Conservation (phyloP, 2,113 vertebrate species). For the Alethe diademata region DNA sequence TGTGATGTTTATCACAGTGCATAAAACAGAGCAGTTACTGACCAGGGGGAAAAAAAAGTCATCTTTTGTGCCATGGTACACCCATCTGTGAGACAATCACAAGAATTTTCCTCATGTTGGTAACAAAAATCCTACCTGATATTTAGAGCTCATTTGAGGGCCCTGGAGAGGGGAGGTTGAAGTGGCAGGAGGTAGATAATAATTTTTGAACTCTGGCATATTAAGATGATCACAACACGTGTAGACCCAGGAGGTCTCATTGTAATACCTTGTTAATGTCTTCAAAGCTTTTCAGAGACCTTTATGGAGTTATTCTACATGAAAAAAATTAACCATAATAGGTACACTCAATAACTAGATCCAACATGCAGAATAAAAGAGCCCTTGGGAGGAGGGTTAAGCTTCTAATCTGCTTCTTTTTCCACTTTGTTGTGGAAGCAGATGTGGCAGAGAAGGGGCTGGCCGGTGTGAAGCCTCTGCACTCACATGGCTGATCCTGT, state of each 20-base stretch:
- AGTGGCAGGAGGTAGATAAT: background rate
- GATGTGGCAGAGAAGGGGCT: background rate
- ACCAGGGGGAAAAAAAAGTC: background rate
- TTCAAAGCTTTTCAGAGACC: background rate
- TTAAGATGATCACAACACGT: background rate
- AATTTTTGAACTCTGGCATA: background rate
- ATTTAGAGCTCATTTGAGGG: background rate
- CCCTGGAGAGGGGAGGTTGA: background rate
- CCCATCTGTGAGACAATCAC: background rate
- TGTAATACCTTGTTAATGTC: background rate
- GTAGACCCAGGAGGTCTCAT: background rate
- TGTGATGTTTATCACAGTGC: background rate
- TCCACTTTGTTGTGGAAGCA: background rate
- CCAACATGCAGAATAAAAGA: background rate
- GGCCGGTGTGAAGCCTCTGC: fast-evolving
- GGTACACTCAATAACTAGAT: background rate
- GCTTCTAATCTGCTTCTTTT: background rate
- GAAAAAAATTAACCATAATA: background rate
- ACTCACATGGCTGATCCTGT: background rate
- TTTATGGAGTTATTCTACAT: background rate
- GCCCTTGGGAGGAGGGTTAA: background rate
- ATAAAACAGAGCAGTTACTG: background rate
- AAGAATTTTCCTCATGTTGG: background rate
- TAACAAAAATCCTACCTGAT: background rate
- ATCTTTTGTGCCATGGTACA: background rate